Conservation (phyloP, 2,888 invertebrate genomes). For the Trichopria drosophilae region DNA sequence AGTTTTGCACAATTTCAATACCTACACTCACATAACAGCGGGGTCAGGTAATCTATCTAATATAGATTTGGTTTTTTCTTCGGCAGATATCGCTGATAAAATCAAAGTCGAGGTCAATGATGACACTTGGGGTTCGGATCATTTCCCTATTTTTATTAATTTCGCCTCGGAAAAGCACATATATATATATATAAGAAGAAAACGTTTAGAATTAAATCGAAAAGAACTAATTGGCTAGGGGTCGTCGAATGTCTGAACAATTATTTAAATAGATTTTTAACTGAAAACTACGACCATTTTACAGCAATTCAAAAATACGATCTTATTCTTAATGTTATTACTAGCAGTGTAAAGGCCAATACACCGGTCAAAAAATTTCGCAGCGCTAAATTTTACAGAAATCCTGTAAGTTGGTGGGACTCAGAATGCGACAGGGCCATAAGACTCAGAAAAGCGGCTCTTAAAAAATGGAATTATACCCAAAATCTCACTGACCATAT, state of each 20-base stretch:
- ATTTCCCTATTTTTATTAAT: no score
- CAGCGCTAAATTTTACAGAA: no score
- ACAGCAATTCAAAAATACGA: constrained; percentile 24
- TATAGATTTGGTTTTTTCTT: constrained; percentile 19
- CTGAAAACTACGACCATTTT: no score
- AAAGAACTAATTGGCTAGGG: no score
- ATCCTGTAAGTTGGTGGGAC: constrained; percentile 4
- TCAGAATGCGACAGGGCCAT: background rate
- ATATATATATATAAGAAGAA: no score
- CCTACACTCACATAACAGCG: constrained; percentile 5
- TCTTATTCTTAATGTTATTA: constrained; percentile 13
- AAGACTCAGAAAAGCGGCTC: constrained; percentile 1
- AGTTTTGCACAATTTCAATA: constrained; percentile 14
- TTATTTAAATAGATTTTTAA: no score
- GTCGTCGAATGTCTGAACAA: no score
- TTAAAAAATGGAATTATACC: constrained; percentile 3
- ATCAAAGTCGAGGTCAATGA: constrained; percentile 10
- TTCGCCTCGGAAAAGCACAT: no score
- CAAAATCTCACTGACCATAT: background rate
- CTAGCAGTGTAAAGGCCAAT: no score
- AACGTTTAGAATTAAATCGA: no score
- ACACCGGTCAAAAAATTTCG: no score
- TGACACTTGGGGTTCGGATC: constrained; percentile 21
- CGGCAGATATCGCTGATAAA: constrained; percentile 8
- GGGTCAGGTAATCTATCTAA: constrained; percentile 5